Percentiles rank a stretch among this genome's conserved stretches.
These are phyloP conservation scores for Drosophila murphyi DNA, from an alignment of 1,140 invertebrate species.

Conservation along the genomic window DNA sequence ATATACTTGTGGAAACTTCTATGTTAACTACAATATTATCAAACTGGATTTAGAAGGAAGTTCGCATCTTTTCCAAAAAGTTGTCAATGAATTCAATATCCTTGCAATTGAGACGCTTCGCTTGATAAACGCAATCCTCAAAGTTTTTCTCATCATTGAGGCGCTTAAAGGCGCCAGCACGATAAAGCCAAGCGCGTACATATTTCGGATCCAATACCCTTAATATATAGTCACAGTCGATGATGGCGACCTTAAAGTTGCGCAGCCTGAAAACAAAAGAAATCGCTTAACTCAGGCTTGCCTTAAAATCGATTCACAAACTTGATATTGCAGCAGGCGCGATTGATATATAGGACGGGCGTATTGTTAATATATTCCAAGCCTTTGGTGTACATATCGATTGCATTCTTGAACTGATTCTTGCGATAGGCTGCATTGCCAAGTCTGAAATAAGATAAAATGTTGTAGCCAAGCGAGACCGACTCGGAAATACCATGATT, in stretches of 20 bases:
- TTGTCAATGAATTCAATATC: slow-evolving; percentile 39
- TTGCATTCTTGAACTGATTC: slow-evolving; percentile 20
- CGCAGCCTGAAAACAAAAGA: slow-evolving; percentile 32
- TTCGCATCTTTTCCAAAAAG: slow-evolving; percentile 53
- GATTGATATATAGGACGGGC: slow-evolving; percentile 60
- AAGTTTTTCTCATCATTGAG: slow-evolving; percentile 46
- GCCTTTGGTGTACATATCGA: slow-evolving; percentile 41
- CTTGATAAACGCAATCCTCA: slow-evolving; percentile 36
- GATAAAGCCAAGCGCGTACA: slow-evolving; percentile 58
- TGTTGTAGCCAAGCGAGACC: no score
- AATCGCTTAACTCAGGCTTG: neutral
- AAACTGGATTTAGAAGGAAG: slow-evolving; percentile 4
- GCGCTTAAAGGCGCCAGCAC: slow-evolving; percentile 51
- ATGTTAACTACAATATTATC: no score
- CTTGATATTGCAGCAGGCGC: slow-evolving; percentile 50
- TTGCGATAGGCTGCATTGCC: slow-evolving; percentile 55
- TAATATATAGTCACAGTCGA: slow-evolving; percentile 55
- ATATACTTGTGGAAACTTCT: no score
- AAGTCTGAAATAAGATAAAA: neutral
- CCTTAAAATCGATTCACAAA: slow-evolving; percentile 26
- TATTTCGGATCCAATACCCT: slow-evolving; percentile 34
- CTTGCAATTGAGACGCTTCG: slow-evolving; percentile 23
- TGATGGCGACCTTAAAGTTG: slow-evolving; percentile 42
- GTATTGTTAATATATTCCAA: slow-evolving; percentile 49
- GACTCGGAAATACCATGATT: no score